phyloP scores from a whole-genome alignment of 2,888 invertebrate genomes.

The Torymus aiolomorphi region DNA sequence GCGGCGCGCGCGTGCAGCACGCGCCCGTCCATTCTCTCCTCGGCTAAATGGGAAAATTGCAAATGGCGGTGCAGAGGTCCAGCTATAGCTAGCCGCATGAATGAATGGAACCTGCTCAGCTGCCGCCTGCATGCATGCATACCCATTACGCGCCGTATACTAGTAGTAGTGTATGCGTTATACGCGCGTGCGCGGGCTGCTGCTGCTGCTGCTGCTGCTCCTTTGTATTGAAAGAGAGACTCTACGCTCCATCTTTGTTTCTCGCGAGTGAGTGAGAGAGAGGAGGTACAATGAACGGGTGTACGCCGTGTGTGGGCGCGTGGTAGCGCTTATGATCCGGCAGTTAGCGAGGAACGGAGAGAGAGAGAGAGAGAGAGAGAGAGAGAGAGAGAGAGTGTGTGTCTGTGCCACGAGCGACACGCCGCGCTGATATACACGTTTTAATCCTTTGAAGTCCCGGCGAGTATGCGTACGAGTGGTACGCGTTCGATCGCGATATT shows the following conservation, averaged over 20 bases:
- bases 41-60: conserved; percentile 72
- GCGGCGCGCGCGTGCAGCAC: conserved; percentile 45
- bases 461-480: not conserved
- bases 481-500: not conserved
- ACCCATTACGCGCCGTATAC: too few relatives aligned
- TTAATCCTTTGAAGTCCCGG: not conserved
- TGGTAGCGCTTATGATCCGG: conserved; percentile 24
- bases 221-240: too few relatives aligned
- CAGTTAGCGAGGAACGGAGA: conserved; percentile 6
- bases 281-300: too few relatives aligned
- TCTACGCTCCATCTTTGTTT: too few relatives aligned
- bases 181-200: too few relatives aligned
- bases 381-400: too few relatives aligned
- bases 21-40: conserved; percentile 16
- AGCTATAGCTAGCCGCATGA: conserved; percentile 64
- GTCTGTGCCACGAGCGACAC: too few relatives aligned
- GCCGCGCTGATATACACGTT: too few relatives aligned
- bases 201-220: too few relatives aligned
- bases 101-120: conserved; percentile 75
- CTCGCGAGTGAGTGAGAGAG: too few relatives aligned
- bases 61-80: conserved; percentile 67
- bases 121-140: conserved; percentile 68
- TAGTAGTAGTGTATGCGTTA: too few relatives aligned
- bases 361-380: too few relatives aligned
- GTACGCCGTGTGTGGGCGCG: conserved; percentile 33